These are phyloP conservation scores for Sebastes diploproa DNA, from an alignment of 2,797 vertebrate genomes.

Conservation along the genomic window DNA sequence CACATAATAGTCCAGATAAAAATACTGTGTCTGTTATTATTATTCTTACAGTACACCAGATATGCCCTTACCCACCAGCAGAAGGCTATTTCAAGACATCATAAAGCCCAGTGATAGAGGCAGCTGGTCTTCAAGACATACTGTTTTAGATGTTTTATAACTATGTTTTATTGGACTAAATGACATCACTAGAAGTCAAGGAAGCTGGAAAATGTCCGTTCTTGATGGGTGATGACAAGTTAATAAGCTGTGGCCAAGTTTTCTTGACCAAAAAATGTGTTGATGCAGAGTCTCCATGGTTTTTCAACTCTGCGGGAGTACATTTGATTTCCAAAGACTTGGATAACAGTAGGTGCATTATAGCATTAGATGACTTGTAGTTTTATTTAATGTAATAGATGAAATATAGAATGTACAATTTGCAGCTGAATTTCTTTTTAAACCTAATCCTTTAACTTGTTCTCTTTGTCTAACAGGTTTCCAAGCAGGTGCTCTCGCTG, in stretches of 20 bases:
- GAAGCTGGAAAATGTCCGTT: neutral
- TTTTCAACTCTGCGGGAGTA: neutral
- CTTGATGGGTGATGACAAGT: neutral
- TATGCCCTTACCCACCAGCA: neutral
- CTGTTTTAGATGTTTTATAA: neutral
- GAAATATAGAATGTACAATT: neutral
- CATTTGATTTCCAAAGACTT: neutral
- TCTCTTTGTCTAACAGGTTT: neutral
- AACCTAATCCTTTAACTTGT: neutral
- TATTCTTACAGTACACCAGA: neutral
- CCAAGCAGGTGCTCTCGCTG: neutral
- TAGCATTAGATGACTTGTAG: neutral
- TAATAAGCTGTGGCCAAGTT: neutral
- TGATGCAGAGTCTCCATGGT: neutral
- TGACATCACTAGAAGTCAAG: neutral
- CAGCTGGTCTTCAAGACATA: neutral
- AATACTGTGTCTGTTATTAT: constrained; percentile 2
- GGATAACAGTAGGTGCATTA: neutral
- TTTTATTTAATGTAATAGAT: neutral
- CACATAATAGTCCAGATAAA: constrained; percentile 12
- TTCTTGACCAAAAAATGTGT: neutral
- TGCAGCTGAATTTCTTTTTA: neutral
- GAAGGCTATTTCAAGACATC: neutral
- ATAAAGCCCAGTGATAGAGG: neutral
- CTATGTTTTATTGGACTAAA: neutral